Conservation (phyloP, 2,797 vertebrate genomes). For the Myotis daubentonii region DNA sequence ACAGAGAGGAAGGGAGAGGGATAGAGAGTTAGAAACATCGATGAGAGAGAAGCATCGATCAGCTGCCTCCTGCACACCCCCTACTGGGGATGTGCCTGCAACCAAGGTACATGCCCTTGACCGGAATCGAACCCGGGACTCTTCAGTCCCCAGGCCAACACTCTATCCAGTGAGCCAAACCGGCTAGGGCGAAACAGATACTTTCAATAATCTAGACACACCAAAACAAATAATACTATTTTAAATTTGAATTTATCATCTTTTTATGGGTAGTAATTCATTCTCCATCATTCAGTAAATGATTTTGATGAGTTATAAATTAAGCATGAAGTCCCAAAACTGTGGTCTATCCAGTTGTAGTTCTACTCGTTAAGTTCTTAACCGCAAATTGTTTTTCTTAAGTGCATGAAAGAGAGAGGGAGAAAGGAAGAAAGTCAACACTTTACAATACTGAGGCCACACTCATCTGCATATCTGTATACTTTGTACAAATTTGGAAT, state of each 20-base stretch:
- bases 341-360: neutral
- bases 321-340: neutral
- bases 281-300: neutral
- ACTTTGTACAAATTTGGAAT: neutral
- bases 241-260: neutral
- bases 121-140: no score
- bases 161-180: no score
- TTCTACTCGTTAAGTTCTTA: neutral
- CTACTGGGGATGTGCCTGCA: no score
- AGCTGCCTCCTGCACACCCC: no score
- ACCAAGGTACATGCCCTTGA: no score
- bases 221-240: neutral
- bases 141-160: no score
- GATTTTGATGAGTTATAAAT: neutral
- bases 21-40: no score
- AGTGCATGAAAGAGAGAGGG: neutral
- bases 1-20: no score
- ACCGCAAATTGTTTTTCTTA: neutral
- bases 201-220: neutral
- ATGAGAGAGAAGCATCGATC: no score
- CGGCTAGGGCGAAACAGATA: neutral
- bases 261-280: neutral
- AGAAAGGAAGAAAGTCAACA: neutral
- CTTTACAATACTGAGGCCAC: neutral
- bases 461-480: neutral